Base-by-base conservation (phyloP, 2,888 invertebrate genomes). In the Scelioninae gen. 1 region DNA sequence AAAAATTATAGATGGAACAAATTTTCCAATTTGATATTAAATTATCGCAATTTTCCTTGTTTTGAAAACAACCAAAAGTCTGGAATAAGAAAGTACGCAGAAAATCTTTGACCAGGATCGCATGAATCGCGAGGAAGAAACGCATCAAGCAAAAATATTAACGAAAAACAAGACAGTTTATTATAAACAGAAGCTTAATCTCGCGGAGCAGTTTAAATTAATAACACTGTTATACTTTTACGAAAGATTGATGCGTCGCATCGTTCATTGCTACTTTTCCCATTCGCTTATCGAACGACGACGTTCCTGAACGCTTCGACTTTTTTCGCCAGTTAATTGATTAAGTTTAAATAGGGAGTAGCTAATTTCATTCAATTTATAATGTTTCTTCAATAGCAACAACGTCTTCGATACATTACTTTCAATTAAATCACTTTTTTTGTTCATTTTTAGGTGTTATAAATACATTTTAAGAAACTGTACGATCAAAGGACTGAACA, bases 311-410 rank as follows among this genome's bases (percentile, higher is more conserved):
- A 56, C 34, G 47, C 15, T 49, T 51, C 38, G 8, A n/a, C 23
- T 62, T 53, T n/a, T 15, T 51, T 31, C 10, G n/a, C n/a, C n/a
- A n/a, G 40, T 62, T 72, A 60, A 62, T 62, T 72, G 56, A 72
- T 51, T 72, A 53, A 40, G 5, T 38, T 51, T 34, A 32, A 23
- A n/a, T n/a, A n/a, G n/a, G n/a, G n/a, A n/a, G n/a, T 53, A 62
- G 62, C 43, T 51, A 31, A 53, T 53, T 53, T 8, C 4, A 53
- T n/a, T 43, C 43, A 4, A 43, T 43, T 43, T 43, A 9, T 43
- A 43, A 9, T n/a, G n/a, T 6, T 8, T 43, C 43, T 43, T n/a
- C n/a, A n/a, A n/a, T n/a, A n/a, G n/a, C n/a, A n/a, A n/a, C n/a
- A n/a, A n/a, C n/a, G n/a, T n/a, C n/a, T n/a, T n/a, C n/a, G n/a